phyloP scores from a whole-genome alignment of 2,888 invertebrate genomes.

The Parthenolecanium corni region DNA sequence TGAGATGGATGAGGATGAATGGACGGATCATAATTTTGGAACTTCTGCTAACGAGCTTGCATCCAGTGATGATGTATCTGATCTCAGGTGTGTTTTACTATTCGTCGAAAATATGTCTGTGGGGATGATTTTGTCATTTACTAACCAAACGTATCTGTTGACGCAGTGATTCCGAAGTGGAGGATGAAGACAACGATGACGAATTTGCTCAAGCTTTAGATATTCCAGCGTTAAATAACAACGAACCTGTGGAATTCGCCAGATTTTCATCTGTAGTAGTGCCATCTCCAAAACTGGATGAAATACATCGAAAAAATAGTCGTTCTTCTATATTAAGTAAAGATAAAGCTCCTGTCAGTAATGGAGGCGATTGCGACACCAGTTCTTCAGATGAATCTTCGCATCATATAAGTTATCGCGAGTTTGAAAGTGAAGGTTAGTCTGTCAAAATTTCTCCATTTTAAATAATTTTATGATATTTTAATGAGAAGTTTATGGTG shows the following conservation, averaged over 20 bases:
- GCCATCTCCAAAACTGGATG: conserved; percentile 4
- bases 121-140: too few relatives aligned
- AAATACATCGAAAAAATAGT: conserved; percentile 17
- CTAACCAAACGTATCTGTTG: too few relatives aligned
- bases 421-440: conserved; percentile 42
- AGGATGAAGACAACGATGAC: conserved; percentile 52
- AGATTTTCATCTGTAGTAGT: conserved; percentile 14
- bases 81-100: conserved; percentile 26
- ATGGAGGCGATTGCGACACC: conserved; percentile 33
- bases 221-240: conserved; percentile 38
- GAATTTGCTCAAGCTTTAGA: conserved; percentile 58
- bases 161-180: conserved; percentile 44
- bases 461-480: neutral
- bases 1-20: conserved; percentile 89
- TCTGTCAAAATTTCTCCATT: neutral
- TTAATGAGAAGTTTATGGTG: too few relatives aligned
- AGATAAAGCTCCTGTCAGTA: conserved; percentile 28
- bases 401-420: conserved; percentile 42
- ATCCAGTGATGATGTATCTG: conserved; percentile 46
- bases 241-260: conserved; percentile 17
- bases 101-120: too few relatives aligned
- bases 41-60: conserved; percentile 50
- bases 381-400: conserved; percentile 35
- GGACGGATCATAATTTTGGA: conserved; percentile 86
- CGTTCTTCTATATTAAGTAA: conserved; percentile 13